These are phyloP conservation scores for Hydrolagus affinis DNA, from an alignment of 2,113 vertebrate species.

Conservation along the genomic window DNA sequence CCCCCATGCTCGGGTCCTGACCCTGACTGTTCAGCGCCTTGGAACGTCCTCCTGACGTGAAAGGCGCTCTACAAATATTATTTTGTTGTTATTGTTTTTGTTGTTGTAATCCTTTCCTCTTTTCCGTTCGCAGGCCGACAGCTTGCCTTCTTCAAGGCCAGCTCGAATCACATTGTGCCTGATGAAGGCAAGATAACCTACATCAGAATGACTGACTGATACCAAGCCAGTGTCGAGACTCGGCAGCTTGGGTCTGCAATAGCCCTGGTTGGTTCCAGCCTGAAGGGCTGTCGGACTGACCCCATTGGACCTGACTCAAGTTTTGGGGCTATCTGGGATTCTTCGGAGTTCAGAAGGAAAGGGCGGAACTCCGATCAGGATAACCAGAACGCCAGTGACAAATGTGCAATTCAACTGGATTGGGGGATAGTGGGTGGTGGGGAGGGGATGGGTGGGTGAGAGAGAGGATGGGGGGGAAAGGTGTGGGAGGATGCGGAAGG, in stretches of 20 bases:
- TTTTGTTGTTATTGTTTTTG: too few species aligned
- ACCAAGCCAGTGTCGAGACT: constrained; percentile 31
- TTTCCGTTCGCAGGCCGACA: constrained; percentile 60
- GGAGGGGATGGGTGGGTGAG: too few species aligned
- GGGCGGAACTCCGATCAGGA: neutral
- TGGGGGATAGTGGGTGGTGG: neutral
- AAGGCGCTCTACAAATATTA: too few species aligned
- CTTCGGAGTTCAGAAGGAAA: neutral
- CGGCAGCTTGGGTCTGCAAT: constrained; percentile 37
- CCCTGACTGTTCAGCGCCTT: too few species aligned
- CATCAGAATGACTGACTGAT: constrained; percentile 56
- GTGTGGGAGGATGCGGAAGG: too few species aligned
- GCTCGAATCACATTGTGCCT: constrained; percentile 55
- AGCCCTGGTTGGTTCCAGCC: constrained; percentile 21
- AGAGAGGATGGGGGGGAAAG: too few species aligned
- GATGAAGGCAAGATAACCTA: constrained; percentile 63
- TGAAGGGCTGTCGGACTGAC: too few species aligned
- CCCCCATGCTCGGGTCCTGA: too few species aligned
- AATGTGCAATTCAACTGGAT: constrained; percentile 34
- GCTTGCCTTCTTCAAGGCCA: constrained; percentile 76
- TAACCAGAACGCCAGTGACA: constrained; percentile 12
- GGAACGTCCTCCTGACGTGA: too few species aligned
- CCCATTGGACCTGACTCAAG: too few species aligned
- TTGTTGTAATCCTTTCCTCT: constrained; percentile 21
- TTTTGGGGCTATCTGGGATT: too few species aligned